Evolutionary conservation across 2,797 vertebrate species (phyloP), one percentile per base, ranked within the genome.

Genomic region (Leptoclinus maculatus): DNA sequence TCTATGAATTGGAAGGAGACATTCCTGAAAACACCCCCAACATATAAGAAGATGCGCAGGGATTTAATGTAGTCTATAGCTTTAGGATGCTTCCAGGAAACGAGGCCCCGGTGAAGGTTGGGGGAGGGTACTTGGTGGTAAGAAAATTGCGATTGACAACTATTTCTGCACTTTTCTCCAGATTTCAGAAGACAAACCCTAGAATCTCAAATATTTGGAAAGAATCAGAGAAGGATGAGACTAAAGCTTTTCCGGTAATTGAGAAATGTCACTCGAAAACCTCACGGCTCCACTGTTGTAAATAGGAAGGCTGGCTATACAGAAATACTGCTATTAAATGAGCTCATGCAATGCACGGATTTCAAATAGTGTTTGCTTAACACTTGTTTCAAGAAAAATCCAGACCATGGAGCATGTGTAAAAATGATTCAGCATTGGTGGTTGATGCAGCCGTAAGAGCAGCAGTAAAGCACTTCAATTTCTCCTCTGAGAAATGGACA

Each of bases 61-160:
- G 76, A 66, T 71, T 73, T 71, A 69, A 23, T 4, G 41, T 79
- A 25, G 32, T 29, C 51, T 71, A n/a, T 32, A 19, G 58, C 59
- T 62, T 56, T 14, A 23, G 56, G 45, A 57, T 63, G 66, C 38
- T 84, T 60, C 51, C 38, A 69, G 25, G n/a, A 80, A 70, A 67
- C 12, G 2, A 12, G 12, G 23, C 25, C 14, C n/a, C 21, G 34
- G 19, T 67, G 41, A 47, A 39, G 57, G 45, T 63, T 54, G 39
- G 7, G 7, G 3, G 39, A 32, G 6, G 25, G 2, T 41, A 16
- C 47, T 67, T 63, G 53, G 25, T 66, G 54, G 19, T 27, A 34
- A 25, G 36, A 57, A 62, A 74, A 69, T 73, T 34, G 27, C 5
- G 8, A 7, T n/a, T n/a, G n/a, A 23, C 36, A 53, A 32, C 45